Evolutionary conservation across 2,113 vertebrate genomes (phyloP).

Genomic region (Panthera uncia): DNA sequence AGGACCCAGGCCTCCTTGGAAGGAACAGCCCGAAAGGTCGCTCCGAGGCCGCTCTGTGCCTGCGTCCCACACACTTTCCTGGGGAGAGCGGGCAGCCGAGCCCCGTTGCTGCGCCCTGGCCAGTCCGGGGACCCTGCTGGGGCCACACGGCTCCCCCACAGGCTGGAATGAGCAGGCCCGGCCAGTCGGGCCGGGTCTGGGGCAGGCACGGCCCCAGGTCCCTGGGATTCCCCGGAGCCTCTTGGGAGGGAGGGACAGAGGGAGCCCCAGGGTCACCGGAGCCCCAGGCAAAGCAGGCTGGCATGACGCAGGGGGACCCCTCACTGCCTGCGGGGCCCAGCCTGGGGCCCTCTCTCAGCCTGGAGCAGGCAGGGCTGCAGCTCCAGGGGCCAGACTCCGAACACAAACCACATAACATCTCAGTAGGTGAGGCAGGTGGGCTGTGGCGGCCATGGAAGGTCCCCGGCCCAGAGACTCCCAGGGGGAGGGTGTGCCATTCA

Average conservation of each 20-base stretch:
- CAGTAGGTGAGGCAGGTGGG: background rate
- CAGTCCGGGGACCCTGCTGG: background rate
- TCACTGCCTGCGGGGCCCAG: fast-evolving
- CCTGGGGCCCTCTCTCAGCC: background rate
- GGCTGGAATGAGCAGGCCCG: background rate
- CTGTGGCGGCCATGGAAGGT: fast-evolving
- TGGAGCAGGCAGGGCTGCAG: too few relatives aligned
- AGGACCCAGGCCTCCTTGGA: background rate
- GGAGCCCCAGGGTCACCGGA: background rate
- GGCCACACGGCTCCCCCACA: background rate
- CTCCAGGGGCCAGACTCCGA: fast-evolving
- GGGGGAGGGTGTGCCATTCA: fast-evolving
- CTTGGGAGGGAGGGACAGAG: background rate
- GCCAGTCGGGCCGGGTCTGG: background rate
- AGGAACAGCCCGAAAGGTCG: fast-evolving
- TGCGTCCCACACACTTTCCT: background rate
- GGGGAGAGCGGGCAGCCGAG: background rate
- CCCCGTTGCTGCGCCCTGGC: background rate
- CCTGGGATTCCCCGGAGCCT: fast-evolving
- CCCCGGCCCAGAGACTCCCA: background rate
- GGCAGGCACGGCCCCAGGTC: background rate
- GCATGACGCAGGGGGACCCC: background rate
- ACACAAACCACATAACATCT: background rate
- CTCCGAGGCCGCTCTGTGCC: background rate
- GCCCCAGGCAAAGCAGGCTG: background rate